Evolutionary conservation across 2,888 invertebrate genomes (phyloP).

Genomic region (Eutolmus rufibarbis): DNA sequence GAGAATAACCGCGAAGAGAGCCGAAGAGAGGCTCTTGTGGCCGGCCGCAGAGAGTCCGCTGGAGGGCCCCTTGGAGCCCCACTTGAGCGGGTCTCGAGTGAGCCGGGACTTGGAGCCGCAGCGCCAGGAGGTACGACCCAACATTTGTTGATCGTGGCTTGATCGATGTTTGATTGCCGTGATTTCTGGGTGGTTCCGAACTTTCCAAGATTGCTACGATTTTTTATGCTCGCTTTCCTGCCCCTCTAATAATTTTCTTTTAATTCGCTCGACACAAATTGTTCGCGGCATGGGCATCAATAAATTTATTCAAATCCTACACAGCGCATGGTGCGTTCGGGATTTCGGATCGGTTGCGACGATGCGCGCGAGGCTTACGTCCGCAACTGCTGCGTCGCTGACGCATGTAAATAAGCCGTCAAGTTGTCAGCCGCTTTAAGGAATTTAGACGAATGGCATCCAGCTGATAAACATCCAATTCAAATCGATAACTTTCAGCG

Average conservation of each 20-base stretch:
- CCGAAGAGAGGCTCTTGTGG: not conserved
- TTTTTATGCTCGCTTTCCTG: not conserved
- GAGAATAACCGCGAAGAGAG: not conserved
- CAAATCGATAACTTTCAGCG: constrained; percentile 31
- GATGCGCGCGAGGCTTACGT: not conserved
- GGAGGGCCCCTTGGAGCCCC: not conserved
- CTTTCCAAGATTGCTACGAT: not conserved
- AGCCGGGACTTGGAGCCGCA: not conserved
- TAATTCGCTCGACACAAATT: not conserved
- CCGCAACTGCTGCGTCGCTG: not conserved
- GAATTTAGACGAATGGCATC: constrained; percentile 16
- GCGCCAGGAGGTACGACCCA: not conserved
- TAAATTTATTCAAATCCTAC: constrained; percentile 16
- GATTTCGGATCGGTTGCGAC: not conserved
- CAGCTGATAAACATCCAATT: constrained; percentile 17
- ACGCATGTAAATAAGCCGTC: constrained; percentile 27
- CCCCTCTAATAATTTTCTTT: not conserved
- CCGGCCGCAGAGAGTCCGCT: not conserved
- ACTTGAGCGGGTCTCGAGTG: not conserved
- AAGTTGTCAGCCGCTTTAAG: not conserved
- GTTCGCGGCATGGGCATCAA: not conserved
- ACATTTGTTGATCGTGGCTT: constrained; percentile 29
- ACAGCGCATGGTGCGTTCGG: not conserved
- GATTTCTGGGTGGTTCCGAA: constrained; percentile 26
- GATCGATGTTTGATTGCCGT: constrained; percentile 33